Percentiles rank a stretch among this genome's conserved stretches.
Evolutionary conservation across 2,888 invertebrate genomes (phyloP).

Genomic region (Melanchra persicariae): DNA sequence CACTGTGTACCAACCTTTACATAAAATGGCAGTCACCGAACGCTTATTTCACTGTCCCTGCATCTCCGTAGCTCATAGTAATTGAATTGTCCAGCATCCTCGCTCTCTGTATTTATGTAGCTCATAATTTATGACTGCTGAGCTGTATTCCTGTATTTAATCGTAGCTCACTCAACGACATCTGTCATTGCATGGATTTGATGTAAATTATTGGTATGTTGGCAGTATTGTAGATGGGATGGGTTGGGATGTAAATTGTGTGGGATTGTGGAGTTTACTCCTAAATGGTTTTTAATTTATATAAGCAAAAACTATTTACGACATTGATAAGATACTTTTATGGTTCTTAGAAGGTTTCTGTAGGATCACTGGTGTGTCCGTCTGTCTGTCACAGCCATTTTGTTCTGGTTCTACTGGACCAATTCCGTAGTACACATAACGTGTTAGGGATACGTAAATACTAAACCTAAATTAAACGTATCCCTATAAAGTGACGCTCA

Average conservation of each 20-base stretch:
- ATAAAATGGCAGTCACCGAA: constrained; percentile 49
- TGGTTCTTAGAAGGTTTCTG: no score
- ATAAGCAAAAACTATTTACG: no score
- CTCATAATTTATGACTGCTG: constrained; percentile 59
- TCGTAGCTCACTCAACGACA: constrained; percentile 61
- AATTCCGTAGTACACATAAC: no score
- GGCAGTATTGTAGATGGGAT: constrained; percentile 12
- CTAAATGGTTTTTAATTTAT: no score
- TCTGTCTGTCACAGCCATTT: no score
- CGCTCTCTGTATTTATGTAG: constrained; percentile 63
- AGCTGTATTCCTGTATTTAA: constrained; percentile 61
- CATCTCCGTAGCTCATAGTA: constrained; percentile 64
- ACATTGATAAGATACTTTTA: no score
- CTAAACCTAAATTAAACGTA: no score
- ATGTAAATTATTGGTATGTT: constrained; percentile 59
- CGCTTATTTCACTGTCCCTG: constrained; percentile 63
- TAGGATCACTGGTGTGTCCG: no score
- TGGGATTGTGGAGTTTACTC: background rate
- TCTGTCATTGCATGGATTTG: constrained; percentile 55
- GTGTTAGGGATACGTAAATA: no score
- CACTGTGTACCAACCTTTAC: constrained; percentile 39
- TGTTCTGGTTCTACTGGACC: no score
- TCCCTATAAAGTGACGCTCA: no score
- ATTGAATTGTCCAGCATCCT: constrained; percentile 67
- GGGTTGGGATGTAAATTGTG: background rate